Evolutionary conservation across 2,888 invertebrate species (phyloP).

Genomic region (Aproaerema taeniolella): DNA sequence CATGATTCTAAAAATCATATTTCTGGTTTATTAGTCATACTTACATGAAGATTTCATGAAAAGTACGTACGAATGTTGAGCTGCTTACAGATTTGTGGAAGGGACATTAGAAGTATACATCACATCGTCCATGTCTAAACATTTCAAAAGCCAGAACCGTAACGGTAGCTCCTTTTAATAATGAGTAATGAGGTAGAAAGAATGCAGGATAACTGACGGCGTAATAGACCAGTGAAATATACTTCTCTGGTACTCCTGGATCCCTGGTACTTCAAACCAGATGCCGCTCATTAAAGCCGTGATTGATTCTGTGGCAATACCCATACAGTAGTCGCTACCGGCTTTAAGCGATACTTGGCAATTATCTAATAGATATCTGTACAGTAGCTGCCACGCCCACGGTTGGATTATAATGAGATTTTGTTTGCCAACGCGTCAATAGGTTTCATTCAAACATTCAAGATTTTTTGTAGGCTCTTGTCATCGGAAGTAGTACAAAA

Average conservation of each 20-base stretch:
- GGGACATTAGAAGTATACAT: too few relatives aligned
- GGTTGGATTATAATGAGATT: constrained; percentile 10
- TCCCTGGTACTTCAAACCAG: constrained; percentile 33
- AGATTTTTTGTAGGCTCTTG: too few relatives aligned
- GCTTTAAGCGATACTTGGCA: constrained; percentile 31
- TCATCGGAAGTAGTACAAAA: too few relatives aligned
- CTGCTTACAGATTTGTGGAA: background rate
- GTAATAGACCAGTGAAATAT: constrained; percentile 39
- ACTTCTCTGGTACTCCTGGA: constrained; percentile 28
- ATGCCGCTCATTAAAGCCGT: constrained; percentile 46
- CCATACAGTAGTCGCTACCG: constrained; percentile 61
- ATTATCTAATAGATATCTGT: constrained; percentile 16
- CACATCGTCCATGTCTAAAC: too few relatives aligned
- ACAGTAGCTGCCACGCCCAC: constrained; percentile 15
- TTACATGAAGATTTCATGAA: too few relatives aligned
- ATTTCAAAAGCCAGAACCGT: constrained; percentile 29
- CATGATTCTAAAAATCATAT: too few relatives aligned
- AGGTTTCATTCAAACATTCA: too few relatives aligned
- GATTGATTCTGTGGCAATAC: constrained; percentile 58
- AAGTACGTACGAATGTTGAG: background rate
- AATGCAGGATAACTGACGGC: constrained; percentile 48
- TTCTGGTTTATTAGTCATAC: too few relatives aligned
- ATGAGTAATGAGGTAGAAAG: constrained; percentile 62
- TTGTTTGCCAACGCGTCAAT: constrained; percentile 11
- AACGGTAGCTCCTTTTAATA: constrained; percentile 68